phyloP scores from a whole-genome alignment of 2,888 invertebrate genomes.

The Torymus tubicola region DNA sequence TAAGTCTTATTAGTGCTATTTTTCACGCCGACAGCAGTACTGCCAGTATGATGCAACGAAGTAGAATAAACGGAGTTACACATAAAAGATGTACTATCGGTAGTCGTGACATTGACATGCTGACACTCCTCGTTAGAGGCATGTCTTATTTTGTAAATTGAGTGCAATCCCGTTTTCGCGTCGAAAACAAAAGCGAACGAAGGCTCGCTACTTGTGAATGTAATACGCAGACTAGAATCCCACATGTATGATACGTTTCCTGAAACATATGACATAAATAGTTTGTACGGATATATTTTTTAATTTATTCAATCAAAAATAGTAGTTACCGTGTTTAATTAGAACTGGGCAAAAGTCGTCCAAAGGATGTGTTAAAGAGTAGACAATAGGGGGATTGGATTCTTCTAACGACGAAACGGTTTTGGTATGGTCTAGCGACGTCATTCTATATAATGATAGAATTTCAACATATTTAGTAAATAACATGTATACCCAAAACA shows the following conservation, averaged over 20 bases:
- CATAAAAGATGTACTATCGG: slow-evolving; percentile 68
- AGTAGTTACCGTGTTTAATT: slow-evolving; percentile 80
- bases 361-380: slow-evolving; percentile 91
- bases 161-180: slow-evolving; percentile 86
- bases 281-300: not conserved
- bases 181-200: slow-evolving; percentile 91
- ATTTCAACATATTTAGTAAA: slow-evolving; percentile 2
- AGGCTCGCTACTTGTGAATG: slow-evolving; percentile 86
- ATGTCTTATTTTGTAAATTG: slow-evolving; percentile 88
- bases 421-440: slow-evolving; percentile 68
- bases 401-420: slow-evolving; percentile 62
- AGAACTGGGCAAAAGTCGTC: slow-evolving; percentile 93
- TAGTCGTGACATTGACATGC: slow-evolving; percentile 78
- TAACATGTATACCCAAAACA: no score
- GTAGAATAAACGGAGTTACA: slow-evolving; percentile 35
- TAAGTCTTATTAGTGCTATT: slow-evolving; percentile 67
- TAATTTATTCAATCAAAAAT: not conserved
- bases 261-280: slow-evolving; percentile 56
- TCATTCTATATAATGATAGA: slow-evolving; percentile 57
- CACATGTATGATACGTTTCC: slow-evolving; percentile 76
- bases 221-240: slow-evolving; percentile 81
- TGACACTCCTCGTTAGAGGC: slow-evolving; percentile 85
- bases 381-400: slow-evolving; percentile 84
- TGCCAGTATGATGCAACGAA: slow-evolving; percentile 16
- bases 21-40: slow-evolving; percentile 60